Base-by-base conservation (phyloP, 2,113 vertebrate species). In the Dasyprocta punctata region DNA sequence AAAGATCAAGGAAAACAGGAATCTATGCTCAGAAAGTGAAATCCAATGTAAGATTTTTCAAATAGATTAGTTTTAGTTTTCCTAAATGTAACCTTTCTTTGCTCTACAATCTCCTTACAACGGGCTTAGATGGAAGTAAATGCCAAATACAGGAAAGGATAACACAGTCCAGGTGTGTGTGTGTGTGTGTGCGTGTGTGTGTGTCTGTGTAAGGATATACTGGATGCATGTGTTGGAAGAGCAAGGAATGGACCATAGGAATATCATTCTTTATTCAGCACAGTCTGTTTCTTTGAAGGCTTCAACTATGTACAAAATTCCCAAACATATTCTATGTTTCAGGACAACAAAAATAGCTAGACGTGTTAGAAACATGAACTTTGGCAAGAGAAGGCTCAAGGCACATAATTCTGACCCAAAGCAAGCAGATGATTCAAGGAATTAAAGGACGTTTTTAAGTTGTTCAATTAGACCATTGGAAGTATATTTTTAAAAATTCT, bases 111-210 rank as follows among this genome's bases (percentile, higher is more conserved):
- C 90, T 96, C 65, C 92, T 96, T 95, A 19, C 58, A 86, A 41
- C 83, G 98, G 95, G 96, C 92, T 26, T 33, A 7, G 19, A 65
- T 95, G 94, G 94, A 94, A 86, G 33, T 38, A 97, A 97, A 97
- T 96, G 94, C 26, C 95, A 95, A 94, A 96, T 17, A 78, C n/a
- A 97, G 54, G 65, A 86, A 0, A 92, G 95, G 89, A 96, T 93
- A 92, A 95, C 98, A 98, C 96, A 96, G 87, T 96, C 33, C 90
- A 97, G 93, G 38, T n/a, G 41, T 13, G 22, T 44, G 41, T 41
- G 41, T 73, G 69, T 73, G 96, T 65, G 49, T 91, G 82, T 73
- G 52, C 47, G 73, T 28, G 13, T 20, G 49, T 28, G 30, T 69
- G 33, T 30, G 33, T 67, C 33, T 69, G 33, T 69, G 67, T 36